Base-by-base conservation (phyloP, 2,113 vertebrate genomes). In the Trichechus manatus region DNA sequence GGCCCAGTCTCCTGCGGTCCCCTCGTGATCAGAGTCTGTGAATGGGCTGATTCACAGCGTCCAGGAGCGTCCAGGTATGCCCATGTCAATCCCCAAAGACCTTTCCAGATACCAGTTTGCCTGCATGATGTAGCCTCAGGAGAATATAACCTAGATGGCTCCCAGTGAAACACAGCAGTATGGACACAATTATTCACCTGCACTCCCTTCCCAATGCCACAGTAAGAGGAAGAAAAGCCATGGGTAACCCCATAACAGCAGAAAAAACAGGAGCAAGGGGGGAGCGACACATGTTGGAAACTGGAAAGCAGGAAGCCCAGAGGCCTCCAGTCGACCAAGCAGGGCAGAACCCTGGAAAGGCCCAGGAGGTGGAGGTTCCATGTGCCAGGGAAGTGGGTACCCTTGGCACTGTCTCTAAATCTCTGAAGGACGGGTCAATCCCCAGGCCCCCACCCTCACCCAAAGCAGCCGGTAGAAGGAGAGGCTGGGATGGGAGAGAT, bases 281-380 rank as follows among this genome's bases (percentile, higher is more conserved):
- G 79, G 1, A 0, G 36, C 0, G 2, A 31, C 0, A 5, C 1
- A 19, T 9, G 0, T 1, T 0, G 9, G 31, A 33, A 31, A 36
- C 36, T 4, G 0, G 66, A 25, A 6, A 19, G 61, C 42, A 36
- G 36, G 17, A 0, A 3, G 33, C 50, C 25, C 68, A 1, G 0
- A 0, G 0, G 83, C n/a, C 50, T 3, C 27, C 27, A 6, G 72
- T 25, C 42, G 7, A 36, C 11, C 0, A 17, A 17, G 22, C 59
- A 20, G 68, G 63, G 61, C 29, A 0, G 7, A 23, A 4, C 22
- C 25, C 50, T 2, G 19, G 2, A 2, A 14, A n/a, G 56, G 80
- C 42, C 64, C 5, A 1, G 1, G 5, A 36, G 44, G 44, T 3
- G 0, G 36, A 80, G n/a, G 44, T n/a, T 74, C n/a, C 9, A 0